phyloP scores from a whole-genome alignment of 2,888 invertebrate genomes.

The Eumerus sabulonum region DNA sequence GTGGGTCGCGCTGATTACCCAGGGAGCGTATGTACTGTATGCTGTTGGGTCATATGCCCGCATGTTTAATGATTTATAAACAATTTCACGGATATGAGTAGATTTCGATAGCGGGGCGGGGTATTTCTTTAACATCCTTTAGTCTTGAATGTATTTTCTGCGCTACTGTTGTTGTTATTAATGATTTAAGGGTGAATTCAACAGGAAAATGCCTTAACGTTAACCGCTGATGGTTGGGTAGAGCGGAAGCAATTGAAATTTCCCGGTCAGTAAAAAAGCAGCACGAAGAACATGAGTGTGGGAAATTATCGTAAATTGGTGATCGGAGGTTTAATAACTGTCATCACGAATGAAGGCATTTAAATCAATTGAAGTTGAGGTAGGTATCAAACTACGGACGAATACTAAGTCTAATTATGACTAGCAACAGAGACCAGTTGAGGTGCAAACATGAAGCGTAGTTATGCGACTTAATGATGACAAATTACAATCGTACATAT shows the following conservation, averaged over 20 bases:
- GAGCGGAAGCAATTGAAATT: conserved; percentile 54
- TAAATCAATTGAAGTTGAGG: conserved; percentile 33
- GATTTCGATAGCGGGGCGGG: conserved; percentile 30
- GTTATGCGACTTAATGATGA: background rate
- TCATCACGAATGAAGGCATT: conserved; percentile 37
- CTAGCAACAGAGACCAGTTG: too few species aligned
- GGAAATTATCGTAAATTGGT: conserved; percentile 48
- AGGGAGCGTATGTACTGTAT: conserved; percentile 31
- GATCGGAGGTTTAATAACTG: conserved; percentile 50
- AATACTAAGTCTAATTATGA: too few species aligned
- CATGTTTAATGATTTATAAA: conserved; percentile 68
- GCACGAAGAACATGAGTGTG: background rate
- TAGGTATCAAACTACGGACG: too few species aligned
- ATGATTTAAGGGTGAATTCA: conserved; percentile 50
- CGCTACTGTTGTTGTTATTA: background rate
- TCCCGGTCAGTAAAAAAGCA: conserved; percentile 13
- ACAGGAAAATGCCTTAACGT: conserved; percentile 53
- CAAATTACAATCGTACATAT: conserved; percentile 29
- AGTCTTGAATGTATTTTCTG: background rate
- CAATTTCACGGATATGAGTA: conserved; percentile 67
- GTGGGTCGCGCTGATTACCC: conserved; percentile 17
- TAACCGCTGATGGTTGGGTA: conserved; percentile 8
- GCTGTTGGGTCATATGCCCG: conserved; percentile 38
- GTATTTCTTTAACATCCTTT: conserved; percentile 22
- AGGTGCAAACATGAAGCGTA: conserved; percentile 2